Base-by-base conservation (phyloP, 2,888 invertebrate species). In the Baronia brevicornis region DNA sequence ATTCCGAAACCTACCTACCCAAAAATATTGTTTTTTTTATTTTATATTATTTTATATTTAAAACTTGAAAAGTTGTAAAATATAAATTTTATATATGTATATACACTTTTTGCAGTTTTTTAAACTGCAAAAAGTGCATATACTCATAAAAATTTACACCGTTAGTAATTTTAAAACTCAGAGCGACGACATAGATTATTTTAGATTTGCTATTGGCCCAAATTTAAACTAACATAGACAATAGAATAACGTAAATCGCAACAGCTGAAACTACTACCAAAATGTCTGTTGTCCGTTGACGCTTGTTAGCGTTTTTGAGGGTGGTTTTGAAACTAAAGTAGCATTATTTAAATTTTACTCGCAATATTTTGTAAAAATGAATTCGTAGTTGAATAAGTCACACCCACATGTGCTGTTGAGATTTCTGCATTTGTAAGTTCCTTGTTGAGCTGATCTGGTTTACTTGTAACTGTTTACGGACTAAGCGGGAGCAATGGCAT, bases 401-500 rank as follows among this genome's bases (percentile, higher is more conserved):
- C 35, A 46, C 39, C 43, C 45, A 51, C 50, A 58, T 44, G 59
- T 60, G 56, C 54, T 55, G 52, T 65, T 61, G 56, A 58, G 50
- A 56, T 46, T 46, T 50, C 44, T 59, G 48, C 49, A 48, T 49
- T 56, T 44, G 53, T 51, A 54, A 52, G 46, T 43, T 53, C 51
- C 55, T 51, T 48, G 49, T 44, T 41, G 44, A 44, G 40, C 46
- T 50, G 50, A 56, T 59, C 54, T 60, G 46, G 36, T 62, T 46
- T 44, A 54, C 39, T 59, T 44, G 55, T 54, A 63, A 57, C 51
- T 75, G 70, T 78, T 71, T 73, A 73, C 74, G 69, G 68, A 72
- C 65, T 52, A 54, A 65, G 56, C 62, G 31, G 54, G 54, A 47
- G 62, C 66, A 73, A 92, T 92, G 92, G 91, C 91, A 72, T 86